phyloP scores from a whole-genome alignment of 1,140 invertebrate genomes.

The Drosophila pruinosa region DNA sequence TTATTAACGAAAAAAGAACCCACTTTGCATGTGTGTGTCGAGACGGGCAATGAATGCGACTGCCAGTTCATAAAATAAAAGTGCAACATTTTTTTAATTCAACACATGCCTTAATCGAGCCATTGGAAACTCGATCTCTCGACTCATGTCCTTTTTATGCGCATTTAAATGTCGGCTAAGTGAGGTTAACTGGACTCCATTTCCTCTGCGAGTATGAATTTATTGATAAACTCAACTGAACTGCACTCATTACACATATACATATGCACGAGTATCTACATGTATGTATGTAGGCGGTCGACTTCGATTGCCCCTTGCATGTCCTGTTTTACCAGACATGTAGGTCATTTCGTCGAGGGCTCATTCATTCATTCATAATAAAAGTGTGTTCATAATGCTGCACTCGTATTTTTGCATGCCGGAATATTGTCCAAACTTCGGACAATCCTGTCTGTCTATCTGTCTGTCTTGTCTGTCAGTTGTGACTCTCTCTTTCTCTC shows the following conservation, averaged over 20 bases:
- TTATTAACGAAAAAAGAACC: constrained; percentile 49
- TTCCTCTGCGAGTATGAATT: constrained; percentile 26
- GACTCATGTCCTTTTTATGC: constrained; percentile 30
- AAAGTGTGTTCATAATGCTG: constrained; percentile 10
- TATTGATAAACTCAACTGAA: constrained; percentile 29
- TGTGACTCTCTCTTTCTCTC: constrained; percentile 26
- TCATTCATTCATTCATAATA: constrained; percentile 38
- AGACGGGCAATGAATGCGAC: constrained; percentile 20
- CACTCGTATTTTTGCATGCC: constrained; percentile 48
- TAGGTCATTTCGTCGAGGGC: constrained; percentile 51
- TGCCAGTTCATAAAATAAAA: constrained; percentile 51
- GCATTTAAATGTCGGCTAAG: constrained; percentile 65
- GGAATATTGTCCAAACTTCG: constrained; percentile 33
- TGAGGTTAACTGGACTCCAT: constrained; percentile 44
- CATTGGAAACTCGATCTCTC: constrained; percentile 65
- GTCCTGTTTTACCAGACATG: constrained; percentile 5
- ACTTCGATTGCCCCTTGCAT: neutral
- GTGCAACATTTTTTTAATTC: constrained; percentile 76
- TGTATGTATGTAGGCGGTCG: constrained; percentile 18
- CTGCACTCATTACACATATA: neutral
- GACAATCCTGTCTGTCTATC: constrained; percentile 20
- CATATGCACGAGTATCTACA: too few species aligned
- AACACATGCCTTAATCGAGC: constrained; percentile 75
- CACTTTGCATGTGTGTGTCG: constrained; percentile 12
- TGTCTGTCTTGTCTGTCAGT: constrained; percentile 41